A percentile compares a stretch with the other conserved stretches of the same genome.
Conservation (phyloP, 2,113 vertebrate species). For the Macheiramphus alcinus region DNA sequence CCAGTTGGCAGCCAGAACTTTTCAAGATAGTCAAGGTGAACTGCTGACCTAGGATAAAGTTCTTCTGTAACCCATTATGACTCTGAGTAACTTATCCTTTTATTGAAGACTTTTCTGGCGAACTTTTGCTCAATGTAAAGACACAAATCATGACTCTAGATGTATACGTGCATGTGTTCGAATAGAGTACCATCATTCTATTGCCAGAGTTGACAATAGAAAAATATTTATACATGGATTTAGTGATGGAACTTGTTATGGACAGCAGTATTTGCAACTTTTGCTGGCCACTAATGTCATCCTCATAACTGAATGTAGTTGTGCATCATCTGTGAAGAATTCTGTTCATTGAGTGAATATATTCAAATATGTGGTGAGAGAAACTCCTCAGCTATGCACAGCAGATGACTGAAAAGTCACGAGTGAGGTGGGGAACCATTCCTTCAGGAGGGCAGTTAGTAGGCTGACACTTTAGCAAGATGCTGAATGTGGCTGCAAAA, state of each 20-base stretch:
- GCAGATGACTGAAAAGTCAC: not conserved
- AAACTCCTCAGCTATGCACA: not conserved
- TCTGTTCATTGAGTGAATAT: not conserved
- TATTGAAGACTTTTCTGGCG: not conserved
- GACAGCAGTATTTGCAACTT: not conserved
- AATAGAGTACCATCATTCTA: not conserved
- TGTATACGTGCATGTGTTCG: not conserved
- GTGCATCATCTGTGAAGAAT: not conserved
- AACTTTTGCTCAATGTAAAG: not conserved
- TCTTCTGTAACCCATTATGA: not conserved
- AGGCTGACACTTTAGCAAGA: not conserved
- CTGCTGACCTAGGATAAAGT: fast-evolving
- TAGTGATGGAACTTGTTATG: not conserved
- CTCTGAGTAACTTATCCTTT: not conserved
- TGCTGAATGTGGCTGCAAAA: not conserved
- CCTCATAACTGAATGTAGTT: not conserved
- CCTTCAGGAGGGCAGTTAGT: not conserved
- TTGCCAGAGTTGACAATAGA: not conserved
- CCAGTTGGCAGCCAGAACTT: not conserved
- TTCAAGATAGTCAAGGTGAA: not conserved
- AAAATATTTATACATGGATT: not conserved
- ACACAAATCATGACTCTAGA: not conserved
- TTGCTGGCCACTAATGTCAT: not conserved
- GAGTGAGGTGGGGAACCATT: not conserved
- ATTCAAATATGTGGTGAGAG: not conserved